These are phyloP conservation scores for Oscarella lobularis DNA, from an alignment of 37 sponge, comb jelly and placozoan genomes.

Conservation along the genomic window DNA sequence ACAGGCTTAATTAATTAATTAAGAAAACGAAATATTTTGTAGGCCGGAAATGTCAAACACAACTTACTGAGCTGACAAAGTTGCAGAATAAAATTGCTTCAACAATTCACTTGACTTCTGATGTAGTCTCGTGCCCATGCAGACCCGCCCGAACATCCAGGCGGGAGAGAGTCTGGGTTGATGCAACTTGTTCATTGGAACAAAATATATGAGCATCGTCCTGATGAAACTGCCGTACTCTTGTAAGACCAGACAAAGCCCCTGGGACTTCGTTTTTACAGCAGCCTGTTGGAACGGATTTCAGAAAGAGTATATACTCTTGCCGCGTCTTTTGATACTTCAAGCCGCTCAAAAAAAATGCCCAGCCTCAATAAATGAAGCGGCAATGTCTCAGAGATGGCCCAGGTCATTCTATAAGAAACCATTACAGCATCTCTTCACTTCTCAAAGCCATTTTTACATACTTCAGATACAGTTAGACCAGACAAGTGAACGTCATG, in stretches of 20 bases:
- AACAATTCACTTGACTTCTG: neutral
- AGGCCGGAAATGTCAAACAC: too few relatives aligned
- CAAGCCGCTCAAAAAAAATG: neutral
- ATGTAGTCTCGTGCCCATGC: too few relatives aligned
- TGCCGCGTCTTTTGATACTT: neutral
- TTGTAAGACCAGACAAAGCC: conserved; percentile 11
- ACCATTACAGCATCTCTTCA: neutral
- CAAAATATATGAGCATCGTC: conserved; percentile 23
- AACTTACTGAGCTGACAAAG: too few relatives aligned
- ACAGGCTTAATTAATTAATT: too few relatives aligned
- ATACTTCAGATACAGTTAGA: neutral
- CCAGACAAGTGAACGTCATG: neutral
- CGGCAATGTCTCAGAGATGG: neutral
- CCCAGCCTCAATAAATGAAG: neutral
- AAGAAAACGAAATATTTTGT: too few relatives aligned
- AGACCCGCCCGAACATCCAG: too few relatives aligned
- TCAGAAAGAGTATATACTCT: neutral
- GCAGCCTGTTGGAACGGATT: neutral
- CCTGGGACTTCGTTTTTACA: conserved; percentile 6
- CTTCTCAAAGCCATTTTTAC: neutral
- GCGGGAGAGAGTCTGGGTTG: too few relatives aligned
- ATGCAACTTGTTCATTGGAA: conserved; percentile 7
- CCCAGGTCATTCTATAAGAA: neutral
- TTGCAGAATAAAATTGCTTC: neutral
- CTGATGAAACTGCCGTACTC: conserved; percentile 14